A percentile compares a stretch with the other conserved stretches of the same genome.
Conservation (phyloP, 2,888 invertebrate genomes). For the Mantis religiosa region DNA sequence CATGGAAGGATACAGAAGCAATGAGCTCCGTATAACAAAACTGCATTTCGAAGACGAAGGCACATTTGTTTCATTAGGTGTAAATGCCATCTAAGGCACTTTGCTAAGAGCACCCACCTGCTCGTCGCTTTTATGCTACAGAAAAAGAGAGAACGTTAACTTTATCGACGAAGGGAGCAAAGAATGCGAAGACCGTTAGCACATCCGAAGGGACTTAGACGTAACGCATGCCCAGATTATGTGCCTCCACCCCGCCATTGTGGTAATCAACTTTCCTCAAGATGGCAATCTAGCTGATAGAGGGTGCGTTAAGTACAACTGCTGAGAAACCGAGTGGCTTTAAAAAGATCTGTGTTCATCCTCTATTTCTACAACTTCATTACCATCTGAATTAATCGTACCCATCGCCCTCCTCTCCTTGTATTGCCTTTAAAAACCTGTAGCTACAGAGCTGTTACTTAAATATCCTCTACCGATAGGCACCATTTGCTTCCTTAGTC, state of each 20-base stretch:
- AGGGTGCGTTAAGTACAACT: neutral
- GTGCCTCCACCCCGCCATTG: neutral
- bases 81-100: neutral
- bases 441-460: neutral
- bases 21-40: too few relatives aligned
- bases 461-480: neutral
- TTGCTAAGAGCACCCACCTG: neutral
- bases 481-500: neutral
- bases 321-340: neutral
- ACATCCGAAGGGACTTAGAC: neutral
- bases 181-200: neutral
- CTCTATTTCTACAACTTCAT: neutral
- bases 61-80: neutral
- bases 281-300: neutral
- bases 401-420: neutral
- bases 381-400: neutral
- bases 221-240: neutral
- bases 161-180: neutral
- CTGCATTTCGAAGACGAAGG: neutral
- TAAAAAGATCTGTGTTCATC: neutral
- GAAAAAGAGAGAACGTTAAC: neutral
- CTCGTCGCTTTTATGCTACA: neutral
- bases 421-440: neutral
- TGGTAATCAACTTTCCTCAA: neutral
- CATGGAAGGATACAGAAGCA: too few relatives aligned